Evolutionary conservation across 1,140 invertebrate species (phyloP).

Genomic region (Littorina saxatilis): DNA sequence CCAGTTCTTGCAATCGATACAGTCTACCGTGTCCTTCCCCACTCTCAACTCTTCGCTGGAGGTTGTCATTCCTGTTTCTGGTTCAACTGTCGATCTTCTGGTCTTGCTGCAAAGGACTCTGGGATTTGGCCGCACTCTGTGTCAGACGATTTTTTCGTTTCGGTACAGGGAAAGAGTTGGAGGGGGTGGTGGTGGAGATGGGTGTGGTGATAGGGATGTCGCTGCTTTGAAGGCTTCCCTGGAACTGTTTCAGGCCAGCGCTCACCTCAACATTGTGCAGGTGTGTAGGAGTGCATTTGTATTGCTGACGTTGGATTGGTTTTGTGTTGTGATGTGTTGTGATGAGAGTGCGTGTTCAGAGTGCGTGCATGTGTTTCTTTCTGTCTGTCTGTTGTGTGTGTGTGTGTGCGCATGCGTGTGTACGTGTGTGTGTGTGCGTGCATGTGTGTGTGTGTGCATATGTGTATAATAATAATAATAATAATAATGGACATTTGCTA

Average conservation of each 20-base stretch:
- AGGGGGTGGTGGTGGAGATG: background rate
- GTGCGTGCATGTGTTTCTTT: background rate
- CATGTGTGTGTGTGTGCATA: slow-evolving; percentile 19
- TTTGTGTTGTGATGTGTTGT: background rate
- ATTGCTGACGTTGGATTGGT: background rate
- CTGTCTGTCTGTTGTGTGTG: slow-evolving; percentile 53
- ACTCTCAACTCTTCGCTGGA: slow-evolving; percentile 14
- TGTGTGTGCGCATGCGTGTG: slow-evolving; percentile 9
- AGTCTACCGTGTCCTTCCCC: slow-evolving; percentile 45
- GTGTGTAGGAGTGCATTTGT: background rate
- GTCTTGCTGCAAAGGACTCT: slow-evolving; percentile 63
- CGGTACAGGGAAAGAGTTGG: background rate
- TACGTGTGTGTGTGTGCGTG: slow-evolving; percentile 3
- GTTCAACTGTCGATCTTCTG: slow-evolving; percentile 63
- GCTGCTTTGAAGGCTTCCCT: background rate
- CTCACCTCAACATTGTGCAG: slow-evolving; percentile 16
- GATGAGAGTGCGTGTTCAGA: background rate
- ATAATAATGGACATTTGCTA: no score
- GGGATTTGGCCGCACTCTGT: slow-evolving; percentile 54
- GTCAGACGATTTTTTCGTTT: slow-evolving; percentile 46
- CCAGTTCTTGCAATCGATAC: slow-evolving; percentile 38
- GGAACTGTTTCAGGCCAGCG: background rate
- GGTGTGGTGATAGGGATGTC: background rate
- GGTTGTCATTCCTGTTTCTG: slow-evolving; percentile 56
- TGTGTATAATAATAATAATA: no score